Conservation (phyloP, 2,797 vertebrate genomes). For the Urosaurus nigricauda region DNA sequence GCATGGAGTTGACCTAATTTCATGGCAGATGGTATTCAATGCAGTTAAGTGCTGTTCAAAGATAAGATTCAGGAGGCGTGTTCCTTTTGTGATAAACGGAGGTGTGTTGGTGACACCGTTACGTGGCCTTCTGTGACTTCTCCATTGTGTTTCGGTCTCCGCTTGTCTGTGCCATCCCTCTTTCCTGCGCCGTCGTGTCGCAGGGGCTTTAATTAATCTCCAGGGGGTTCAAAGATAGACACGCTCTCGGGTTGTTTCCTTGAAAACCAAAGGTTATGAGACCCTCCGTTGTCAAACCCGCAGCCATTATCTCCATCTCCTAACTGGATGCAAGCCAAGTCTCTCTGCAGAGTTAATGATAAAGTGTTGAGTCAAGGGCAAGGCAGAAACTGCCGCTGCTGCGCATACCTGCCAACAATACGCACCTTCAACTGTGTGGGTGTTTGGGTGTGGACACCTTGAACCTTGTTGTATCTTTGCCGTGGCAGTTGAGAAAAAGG, state of each 20-base stretch:
- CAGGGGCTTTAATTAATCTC: conserved; percentile 39
- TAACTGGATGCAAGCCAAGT: conserved; percentile 39
- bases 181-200: conserved; percentile 20
- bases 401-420: neutral
- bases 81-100: neutral
- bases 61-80: neutral
- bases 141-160: conserved; percentile 31
- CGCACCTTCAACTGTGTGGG: neutral
- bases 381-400: conserved; percentile 51
- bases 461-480: neutral
- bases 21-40: neutral
- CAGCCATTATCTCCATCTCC: conserved; percentile 1
- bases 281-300: conserved; percentile 26
- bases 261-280: conserved; percentile 21
- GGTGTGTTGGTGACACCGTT: neutral
- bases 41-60: neutral
- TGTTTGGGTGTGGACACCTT: conserved; percentile 25
- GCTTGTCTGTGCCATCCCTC: neutral
- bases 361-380: conserved; percentile 48
- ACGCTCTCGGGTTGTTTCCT: conserved; percentile 27
- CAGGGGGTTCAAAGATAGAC: neutral
- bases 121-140: neutral
- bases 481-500: neutral
- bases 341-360: neutral
- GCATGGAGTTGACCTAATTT: neutral